Evolutionary conservation across 2,888 invertebrate species (phyloP).

Genomic region (Adineta ricciae): DNA sequence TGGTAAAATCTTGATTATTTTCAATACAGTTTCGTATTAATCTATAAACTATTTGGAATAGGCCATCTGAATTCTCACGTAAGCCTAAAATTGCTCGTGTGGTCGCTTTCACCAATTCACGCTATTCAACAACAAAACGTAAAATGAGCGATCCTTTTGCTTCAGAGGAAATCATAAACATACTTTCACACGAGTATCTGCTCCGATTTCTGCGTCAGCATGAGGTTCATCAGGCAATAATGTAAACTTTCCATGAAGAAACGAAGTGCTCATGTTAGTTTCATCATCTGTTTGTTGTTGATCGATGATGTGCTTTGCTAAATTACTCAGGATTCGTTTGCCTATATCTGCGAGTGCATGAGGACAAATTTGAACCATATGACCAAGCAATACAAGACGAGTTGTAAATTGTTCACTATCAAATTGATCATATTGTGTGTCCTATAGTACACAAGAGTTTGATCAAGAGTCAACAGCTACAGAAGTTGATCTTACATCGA

Average conservation of each 20-base stretch:
- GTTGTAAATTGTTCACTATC: constrained; percentile 14
- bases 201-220: not conserved
- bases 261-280: not conserved
- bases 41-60: constrained; percentile 11
- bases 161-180: not conserved
- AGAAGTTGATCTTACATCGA: too few species aligned
- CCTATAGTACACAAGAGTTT: not conserved
- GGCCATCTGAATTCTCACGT: not conserved
- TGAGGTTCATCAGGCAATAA: constrained; percentile 16
- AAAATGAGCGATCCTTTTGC: too few species aligned
- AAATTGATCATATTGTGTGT: constrained; percentile 10
- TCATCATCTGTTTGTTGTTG: not conserved
- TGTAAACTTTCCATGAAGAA: not conserved
- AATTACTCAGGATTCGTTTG: not conserved
- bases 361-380: not conserved
- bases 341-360: not conserved
- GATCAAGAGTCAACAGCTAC: too few species aligned
- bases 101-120: constrained; percentile 10
- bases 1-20: not conserved
- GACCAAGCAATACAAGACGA: not conserved
- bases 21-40: not conserved
- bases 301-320: not conserved
- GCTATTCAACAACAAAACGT: not conserved
- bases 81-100: not conserved
- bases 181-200: constrained; percentile 17